phyloP scores from a whole-genome alignment of 2,797 vertebrate genomes.

The Sphaeramia orbicularis region DNA sequence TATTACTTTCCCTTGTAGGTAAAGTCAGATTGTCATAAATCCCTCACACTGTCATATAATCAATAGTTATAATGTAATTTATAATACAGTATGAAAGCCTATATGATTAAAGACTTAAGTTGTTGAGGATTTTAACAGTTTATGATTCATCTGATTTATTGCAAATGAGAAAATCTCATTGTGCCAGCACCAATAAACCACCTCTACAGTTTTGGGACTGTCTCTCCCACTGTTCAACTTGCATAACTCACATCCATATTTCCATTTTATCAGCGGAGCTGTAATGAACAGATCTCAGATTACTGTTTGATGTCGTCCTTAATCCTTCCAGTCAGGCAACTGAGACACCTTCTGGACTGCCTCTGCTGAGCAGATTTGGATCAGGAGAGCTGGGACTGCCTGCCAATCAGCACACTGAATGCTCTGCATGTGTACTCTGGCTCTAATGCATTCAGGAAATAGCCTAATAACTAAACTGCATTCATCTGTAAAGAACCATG shows the following conservation, averaged over 20 bases:
- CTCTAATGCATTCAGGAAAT: conserved; percentile 43
- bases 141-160: conserved; percentile 12
- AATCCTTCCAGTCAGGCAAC: conserved; percentile 67
- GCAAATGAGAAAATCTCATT: conserved; percentile 15
- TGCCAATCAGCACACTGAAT: conserved; percentile 53
- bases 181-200: conserved; percentile 24
- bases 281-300: conserved; percentile 72
- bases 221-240: conserved; percentile 39
- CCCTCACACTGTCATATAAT: conserved; percentile 7
- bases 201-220: conserved; percentile 15
- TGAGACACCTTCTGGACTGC: conserved; percentile 65
- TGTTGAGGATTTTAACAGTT: conserved; percentile 8
- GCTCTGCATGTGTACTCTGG: conserved; percentile 36
- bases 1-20: conserved; percentile 8
- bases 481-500: conserved; percentile 34
- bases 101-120: background rate
- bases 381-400: conserved; percentile 56
- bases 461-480: conserved; percentile 37
- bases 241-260: conserved; percentile 60
- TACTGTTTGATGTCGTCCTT: conserved; percentile 66
- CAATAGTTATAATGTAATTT: conserved; percentile 5
- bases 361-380: conserved; percentile 66
- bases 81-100: background rate
- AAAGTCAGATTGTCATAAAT: conserved; percentile 4
- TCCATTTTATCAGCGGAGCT: conserved; percentile 65